phyloP scores from a whole-genome alignment of 2,888 invertebrate genomes.

The Micropterix aruncella region DNA sequence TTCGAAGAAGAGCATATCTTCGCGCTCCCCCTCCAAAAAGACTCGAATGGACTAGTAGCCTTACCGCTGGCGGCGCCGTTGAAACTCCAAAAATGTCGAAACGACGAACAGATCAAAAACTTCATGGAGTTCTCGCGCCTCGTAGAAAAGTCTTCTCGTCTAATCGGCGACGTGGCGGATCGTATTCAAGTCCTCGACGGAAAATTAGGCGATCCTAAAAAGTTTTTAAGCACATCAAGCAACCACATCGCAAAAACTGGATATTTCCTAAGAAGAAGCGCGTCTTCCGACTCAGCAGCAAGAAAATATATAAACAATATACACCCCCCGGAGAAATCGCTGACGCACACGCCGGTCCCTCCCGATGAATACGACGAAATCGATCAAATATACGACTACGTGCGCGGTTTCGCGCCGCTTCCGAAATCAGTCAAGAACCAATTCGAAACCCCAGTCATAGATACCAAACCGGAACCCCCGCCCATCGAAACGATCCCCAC shows the following conservation, averaged over 20 bases:
- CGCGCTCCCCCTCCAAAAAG: conserved; percentile 70
- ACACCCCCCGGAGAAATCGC: conserved; percentile 43
- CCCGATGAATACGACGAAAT: conserved; percentile 89
- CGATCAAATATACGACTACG: conserved; percentile 93
- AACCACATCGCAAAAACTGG: conserved; percentile 44
- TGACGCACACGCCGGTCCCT: conserved; percentile 39
- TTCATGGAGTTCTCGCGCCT: conserved; percentile 64
- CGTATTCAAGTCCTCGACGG: conserved; percentile 70
- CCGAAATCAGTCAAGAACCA: conserved; percentile 66
- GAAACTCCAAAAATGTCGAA: conserved; percentile 69
- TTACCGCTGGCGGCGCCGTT: conserved; percentile 77
- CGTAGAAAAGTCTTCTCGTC: conserved; percentile 61
- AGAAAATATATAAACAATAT: conserved; percentile 28
- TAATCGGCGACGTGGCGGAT: conserved; percentile 65
- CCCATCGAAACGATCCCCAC: conserved; percentile 86
- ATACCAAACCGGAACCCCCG: conserved; percentile 74
- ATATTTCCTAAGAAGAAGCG: conserved; percentile 60
- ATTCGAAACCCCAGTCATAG: conserved; percentile 31
- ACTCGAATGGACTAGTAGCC: conserved; percentile 62
- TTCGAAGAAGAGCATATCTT: conserved; percentile 80
- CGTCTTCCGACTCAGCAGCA: conserved; percentile 58
- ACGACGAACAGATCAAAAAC: conserved; percentile 64
- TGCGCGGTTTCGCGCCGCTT: conserved; percentile 81
- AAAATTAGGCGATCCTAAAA: conserved; percentile 54
- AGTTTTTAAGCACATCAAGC: conserved; percentile 28